Evolutionary conservation across 2,113 vertebrate genomes (phyloP), one percentile per base, ranked within the genome.

Genomic region (Caracal caracal): DNA sequence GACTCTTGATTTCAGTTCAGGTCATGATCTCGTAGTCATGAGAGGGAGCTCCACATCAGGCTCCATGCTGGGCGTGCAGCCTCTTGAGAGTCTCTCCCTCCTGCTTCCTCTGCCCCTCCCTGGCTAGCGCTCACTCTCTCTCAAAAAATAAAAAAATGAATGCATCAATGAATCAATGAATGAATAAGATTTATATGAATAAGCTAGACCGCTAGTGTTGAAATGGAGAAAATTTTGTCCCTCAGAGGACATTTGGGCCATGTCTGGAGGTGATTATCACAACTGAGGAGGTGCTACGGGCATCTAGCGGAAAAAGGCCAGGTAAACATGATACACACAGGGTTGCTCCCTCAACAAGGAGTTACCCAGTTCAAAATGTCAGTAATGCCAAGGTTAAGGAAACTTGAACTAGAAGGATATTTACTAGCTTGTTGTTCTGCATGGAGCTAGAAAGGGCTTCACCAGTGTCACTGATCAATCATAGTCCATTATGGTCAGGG

Each of bases 131-230:
- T 59, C 20, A 20, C 53, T 56, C 53, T 22, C 56, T 59, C 56
- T 22, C 56, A 59, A 22, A 59, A 59, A 59, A 9, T 59, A 59
- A 59, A 59, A 59, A 59, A 59, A 59, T 59, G 56, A 22, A 59
- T 59, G 20, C 8, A 59, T 59, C 2, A 22, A 22, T 59, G 56
- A 22, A 22, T 22, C 19, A 56, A 19, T 59, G 20, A 22, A 19
- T 59, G 56, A 59, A 22, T 59, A 2, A 0, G n/a, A 2, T 93
- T 6, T 0, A 5, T 53, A 2, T 76, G 33, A 16, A 11, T 86
- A 53, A 65, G 28, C 30, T 70, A 88, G n/a, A 51, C 16, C 7
- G 40, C 26, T 43, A 13, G 12, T 49, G 63, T 93, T 63, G 49
- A 89, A 19, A 33, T 37, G 28, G 51, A 84, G 68, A 17, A 10